Evolutionary conservation across 1,140 invertebrate species (phyloP).

Genomic region (Tetragonula clypearis): DNA sequence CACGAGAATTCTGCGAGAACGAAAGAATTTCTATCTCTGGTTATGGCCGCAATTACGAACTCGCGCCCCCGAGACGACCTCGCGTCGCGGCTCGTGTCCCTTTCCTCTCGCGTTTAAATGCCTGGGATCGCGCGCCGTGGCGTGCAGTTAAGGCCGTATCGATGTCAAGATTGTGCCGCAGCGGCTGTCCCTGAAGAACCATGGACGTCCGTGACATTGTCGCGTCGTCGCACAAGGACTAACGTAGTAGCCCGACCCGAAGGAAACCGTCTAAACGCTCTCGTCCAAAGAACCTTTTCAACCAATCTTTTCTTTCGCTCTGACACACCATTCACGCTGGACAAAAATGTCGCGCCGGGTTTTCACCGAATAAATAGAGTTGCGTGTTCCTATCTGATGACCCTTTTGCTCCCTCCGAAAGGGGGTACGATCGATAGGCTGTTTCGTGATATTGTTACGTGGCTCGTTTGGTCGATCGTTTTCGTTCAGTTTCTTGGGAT

Average conservation of each 20-base stretch:
- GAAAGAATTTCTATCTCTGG: neutral
- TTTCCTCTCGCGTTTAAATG: constrained; percentile 28
- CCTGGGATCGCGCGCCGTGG: constrained; percentile 15
- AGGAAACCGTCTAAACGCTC: constrained; percentile 10
- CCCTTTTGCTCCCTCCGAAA: neutral
- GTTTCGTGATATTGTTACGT: constrained; percentile 16
- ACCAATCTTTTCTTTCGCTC: neutral
- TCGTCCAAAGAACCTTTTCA: neutral
- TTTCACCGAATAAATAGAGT: constrained; percentile 20
- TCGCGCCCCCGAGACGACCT: constrained; percentile 57
- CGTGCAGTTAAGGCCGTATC: constrained; percentile 61
- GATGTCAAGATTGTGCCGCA: constrained; percentile 73
- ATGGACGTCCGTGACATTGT: constrained; percentile 77
- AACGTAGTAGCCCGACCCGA: neutral
- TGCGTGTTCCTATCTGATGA: neutral
- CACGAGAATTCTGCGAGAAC: neutral
- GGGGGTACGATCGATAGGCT: neutral
- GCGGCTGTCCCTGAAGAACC: constrained; percentile 65
- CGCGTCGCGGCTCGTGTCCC: constrained; percentile 23
- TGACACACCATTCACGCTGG: neutral
- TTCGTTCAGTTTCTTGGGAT: neutral
- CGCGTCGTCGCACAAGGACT: constrained; percentile 72
- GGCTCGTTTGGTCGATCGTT: neutral
- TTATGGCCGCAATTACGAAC: constrained; percentile 47
- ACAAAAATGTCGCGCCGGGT: neutral